Base-by-base conservation (phyloP, 2,888 invertebrate species). In the Antheraea yamamai region DNA sequence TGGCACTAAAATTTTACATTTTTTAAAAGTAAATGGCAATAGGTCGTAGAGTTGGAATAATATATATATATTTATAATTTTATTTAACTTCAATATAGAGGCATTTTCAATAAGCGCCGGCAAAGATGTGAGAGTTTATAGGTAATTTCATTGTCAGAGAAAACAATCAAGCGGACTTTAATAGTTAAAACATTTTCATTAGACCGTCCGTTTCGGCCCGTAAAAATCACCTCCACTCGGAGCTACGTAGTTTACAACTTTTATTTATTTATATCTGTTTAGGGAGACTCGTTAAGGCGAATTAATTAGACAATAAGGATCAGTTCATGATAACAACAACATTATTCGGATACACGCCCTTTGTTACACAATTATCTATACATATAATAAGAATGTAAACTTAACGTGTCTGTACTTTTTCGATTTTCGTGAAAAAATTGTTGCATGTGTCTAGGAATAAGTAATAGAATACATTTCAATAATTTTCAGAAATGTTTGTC, bases 171-270 rank as follows among this genome's bases (percentile, higher is more conserved):
- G 86, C 81, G 80, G 86, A 84, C 82, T 87, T 87, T 87, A 85
- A 88, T 87, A 80, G 82, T 80, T 82, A 78, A 87, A 91, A 90
- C 87, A 88, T 88, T 90, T 89, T 88, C 89, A 89, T 90, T 89
- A 89, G 84, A 81, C 79, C 80, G 81, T 79, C 80, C 82, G 83
- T 84, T 83, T 83, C 79, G 81, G 81, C 85, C 81, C 81, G 84
- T 88, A 87, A 89, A 90, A 91, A 89, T 89, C 86, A 85, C 85
- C 86, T 87, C 85, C 80, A 82, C 83, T 82, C 83, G 80, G 84
- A 88, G 89, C 90, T 89, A 89, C 85, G 85, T 83, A 85, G 83
- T 83, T 85, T 86, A 85, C 84, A 83, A 80, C 81, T 80, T 85
- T 87, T 85, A 81, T 80, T 81, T 82, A 85, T 84, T 85, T 81